Base-by-base conservation (phyloP, 2,888 invertebrate species). In the Chrysolina haemoptera region DNA sequence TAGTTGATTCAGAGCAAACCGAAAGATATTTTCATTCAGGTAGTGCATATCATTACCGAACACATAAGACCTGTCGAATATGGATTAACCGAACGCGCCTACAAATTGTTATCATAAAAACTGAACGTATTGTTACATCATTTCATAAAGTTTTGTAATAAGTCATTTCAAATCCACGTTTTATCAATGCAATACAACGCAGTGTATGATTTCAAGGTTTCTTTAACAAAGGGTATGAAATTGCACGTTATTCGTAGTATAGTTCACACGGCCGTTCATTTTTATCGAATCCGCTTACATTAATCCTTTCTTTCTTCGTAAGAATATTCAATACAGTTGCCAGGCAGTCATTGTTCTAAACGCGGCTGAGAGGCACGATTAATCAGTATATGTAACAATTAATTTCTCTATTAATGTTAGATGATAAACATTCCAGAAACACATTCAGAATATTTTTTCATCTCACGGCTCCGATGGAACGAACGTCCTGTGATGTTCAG, bases 221-320 rank as follows among this genome's bases (percentile, higher is more conserved):
- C 67, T 46, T 46, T 48, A 68, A 71, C 71, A 71, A 71, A 71
- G 63, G 43, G 62, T 65, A 41, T 68, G 62, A 48, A 71, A 67
- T 67, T 67, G 67, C 67, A 53, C 48, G 27, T 53, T 67, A 53
- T 67, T 66, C n/a, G 53, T 40, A 8, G 53, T 53, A 35, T 40
- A 14, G 53, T 67, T 67, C 67, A 67, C 67, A 67, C 48, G 53
- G 18, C 20, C 14, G 40, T 53, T 67, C 14, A 67, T 53, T 40
- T 67, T 67, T 67, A 59, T 59, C 14, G 59, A 12, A 14, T 59
- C 35, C 35, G n/a, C 59, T 59, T 59, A 35, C 59, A 1, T 59
- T 35, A 35, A 35, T 35, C 14, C 59, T 59, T 59, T 35, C 59
- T 27, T 59, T 16, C 59, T 59, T 27, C n/a, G 22, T 35, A 16